These are phyloP conservation scores for Ispidina picta DNA, from an alignment of 2,797 vertebrate genomes.

Conservation along the genomic window DNA sequence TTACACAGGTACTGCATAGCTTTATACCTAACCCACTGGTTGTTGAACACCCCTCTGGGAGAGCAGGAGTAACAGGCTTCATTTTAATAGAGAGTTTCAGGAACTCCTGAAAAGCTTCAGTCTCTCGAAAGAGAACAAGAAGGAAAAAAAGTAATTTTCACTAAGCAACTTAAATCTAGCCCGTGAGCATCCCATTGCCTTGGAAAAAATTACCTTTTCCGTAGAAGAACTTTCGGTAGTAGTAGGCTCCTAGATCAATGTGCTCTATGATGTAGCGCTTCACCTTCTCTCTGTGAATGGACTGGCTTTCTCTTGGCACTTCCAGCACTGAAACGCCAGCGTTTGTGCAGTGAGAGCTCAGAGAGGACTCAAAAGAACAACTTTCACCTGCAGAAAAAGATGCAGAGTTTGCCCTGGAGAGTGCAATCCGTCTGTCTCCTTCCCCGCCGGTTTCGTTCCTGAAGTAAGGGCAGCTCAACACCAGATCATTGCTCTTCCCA, in stretches of 20 bases:
- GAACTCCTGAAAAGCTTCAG: not conserved
- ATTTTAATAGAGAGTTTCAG: not conserved
- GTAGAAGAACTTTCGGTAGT: constrained; percentile 97
- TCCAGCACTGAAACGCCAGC: constrained; percentile 96
- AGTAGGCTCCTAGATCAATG: constrained; percentile 96
- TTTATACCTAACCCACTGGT: not conserved
- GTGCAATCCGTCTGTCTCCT: constrained; percentile 90
- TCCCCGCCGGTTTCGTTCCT: constrained; percentile 96
- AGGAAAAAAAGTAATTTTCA: not conserved
- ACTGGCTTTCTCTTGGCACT: constrained; percentile 93
- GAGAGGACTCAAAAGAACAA: constrained; percentile 93
- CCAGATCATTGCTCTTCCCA: constrained; percentile 91
- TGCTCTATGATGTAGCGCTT: constrained; percentile 98
- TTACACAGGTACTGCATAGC: not conserved
- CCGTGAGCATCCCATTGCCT: not conserved
- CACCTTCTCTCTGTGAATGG: constrained; percentile 95
- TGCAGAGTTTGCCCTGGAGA: constrained; percentile 88
- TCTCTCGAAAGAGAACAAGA: not conserved
- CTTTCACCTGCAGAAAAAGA: constrained; percentile 85
- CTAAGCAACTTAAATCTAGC: not conserved
- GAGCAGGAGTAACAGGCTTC: not conserved
- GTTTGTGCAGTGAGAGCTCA: constrained; percentile 98
- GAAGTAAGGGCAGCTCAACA: constrained; percentile 91
- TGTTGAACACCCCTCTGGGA: not conserved
- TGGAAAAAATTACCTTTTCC: constrained; percentile 88